These are phyloP conservation scores for Ptyas mucosa DNA, from an alignment of 2,113 vertebrate species.

Conservation along the genomic window DNA sequence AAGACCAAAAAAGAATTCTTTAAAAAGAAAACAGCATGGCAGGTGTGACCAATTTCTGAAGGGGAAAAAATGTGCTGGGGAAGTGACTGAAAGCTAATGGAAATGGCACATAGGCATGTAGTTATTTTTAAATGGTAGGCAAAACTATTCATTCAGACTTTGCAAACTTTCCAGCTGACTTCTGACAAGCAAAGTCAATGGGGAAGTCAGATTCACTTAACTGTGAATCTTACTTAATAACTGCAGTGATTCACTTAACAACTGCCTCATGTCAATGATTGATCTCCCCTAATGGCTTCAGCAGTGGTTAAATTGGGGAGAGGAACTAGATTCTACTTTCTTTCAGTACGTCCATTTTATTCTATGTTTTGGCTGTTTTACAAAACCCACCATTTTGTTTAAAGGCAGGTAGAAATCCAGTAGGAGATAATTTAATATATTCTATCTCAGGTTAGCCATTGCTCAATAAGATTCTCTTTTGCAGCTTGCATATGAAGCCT, in stretches of 20 bases:
- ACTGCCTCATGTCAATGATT: not conserved
- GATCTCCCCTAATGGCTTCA: not conserved
- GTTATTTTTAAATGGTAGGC: not conserved
- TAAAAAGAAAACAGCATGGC: slow-evolving; percentile 74
- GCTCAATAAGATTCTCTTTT: not conserved
- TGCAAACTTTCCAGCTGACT: not conserved
- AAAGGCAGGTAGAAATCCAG: not conserved
- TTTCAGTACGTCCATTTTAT: not conserved
- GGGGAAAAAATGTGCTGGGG: not conserved
- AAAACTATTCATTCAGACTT: not conserved
- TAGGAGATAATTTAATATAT: not conserved
- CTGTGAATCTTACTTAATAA: not conserved
- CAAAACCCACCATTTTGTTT: not conserved
- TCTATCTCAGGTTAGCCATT: not conserved
- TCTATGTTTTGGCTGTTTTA: not conserved
- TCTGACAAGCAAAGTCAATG: not conserved
- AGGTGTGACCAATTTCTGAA: slow-evolving; percentile 49
- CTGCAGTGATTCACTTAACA: not conserved
- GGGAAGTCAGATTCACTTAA: not conserved
- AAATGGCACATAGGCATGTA: not conserved
- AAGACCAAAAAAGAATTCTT: slow-evolving; percentile 49
- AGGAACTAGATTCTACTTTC: not conserved
- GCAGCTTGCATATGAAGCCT: slow-evolving; percentile 74
- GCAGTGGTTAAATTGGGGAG: no score
- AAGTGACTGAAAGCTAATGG: not conserved